These are phyloP conservation scores for Columba livia DNA, from an alignment of 2,113 vertebrate genomes.

Conservation along the genomic window DNA sequence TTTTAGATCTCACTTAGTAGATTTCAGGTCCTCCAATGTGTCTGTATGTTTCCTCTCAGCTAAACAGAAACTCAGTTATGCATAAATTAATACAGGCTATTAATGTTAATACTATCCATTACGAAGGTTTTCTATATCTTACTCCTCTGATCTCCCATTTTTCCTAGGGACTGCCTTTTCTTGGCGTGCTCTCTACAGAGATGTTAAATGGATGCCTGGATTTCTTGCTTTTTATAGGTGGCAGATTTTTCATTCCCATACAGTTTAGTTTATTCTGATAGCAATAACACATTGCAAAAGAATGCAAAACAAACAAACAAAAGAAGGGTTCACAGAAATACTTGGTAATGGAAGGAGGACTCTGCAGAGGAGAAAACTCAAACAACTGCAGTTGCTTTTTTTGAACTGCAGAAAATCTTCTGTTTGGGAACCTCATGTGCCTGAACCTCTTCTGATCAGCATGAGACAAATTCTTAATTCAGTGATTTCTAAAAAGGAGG, in stretches of 20 bases:
- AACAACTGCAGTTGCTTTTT: background rate
- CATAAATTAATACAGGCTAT: background rate
- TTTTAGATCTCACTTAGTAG: background rate
- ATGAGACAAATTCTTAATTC: background rate
- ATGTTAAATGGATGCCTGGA: background rate
- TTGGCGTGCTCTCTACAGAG: background rate
- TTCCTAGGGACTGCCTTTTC: background rate
- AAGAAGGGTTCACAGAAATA: background rate
- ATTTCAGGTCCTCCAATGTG: background rate
- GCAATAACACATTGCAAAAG: background rate
- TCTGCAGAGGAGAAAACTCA: background rate
- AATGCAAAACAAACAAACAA: background rate
- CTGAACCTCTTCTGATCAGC: background rate
- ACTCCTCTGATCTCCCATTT: background rate
- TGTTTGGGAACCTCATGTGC: background rate
- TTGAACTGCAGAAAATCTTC: background rate
- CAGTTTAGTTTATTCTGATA: background rate
- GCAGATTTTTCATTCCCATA: background rate
- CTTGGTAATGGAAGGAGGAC: background rate
- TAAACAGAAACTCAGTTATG: background rate
- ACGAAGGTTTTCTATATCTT: background rate
- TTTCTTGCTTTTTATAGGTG: background rate
- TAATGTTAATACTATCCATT: background rate
- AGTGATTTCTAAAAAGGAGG: background rate
- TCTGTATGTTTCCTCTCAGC: background rate